Conservation (phyloP, 2,888 invertebrate species). For the Carterocephalus palaemon region DNA sequence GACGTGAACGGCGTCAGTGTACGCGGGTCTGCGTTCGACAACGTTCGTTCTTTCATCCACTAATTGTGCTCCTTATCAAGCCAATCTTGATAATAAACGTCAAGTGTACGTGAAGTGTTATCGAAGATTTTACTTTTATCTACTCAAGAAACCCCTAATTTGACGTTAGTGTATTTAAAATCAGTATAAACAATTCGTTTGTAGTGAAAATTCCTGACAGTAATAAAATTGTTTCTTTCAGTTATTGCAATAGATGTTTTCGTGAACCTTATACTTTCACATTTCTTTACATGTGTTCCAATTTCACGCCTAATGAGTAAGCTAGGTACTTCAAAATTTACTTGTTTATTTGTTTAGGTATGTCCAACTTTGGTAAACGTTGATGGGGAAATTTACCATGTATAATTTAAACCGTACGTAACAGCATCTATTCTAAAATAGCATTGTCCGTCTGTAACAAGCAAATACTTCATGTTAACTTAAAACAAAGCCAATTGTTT, state of each 20-base stretch:
- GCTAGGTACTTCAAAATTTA: constrained; percentile 33
- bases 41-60: constrained; percentile 26
- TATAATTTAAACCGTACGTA: constrained; percentile 11
- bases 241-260: constrained; percentile 2
- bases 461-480: not conserved
- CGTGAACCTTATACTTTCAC: not conserved
- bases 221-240: constrained; percentile 28
- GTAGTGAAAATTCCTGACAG: constrained; percentile 36
- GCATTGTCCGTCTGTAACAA: not conserved
- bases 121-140: constrained; percentile 2
- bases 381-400: constrained; percentile 7
- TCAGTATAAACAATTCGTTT: constrained; percentile 4
- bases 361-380: constrained; percentile 12
- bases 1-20: constrained; percentile 54
- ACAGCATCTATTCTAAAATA: not conserved
- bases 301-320: constrained; percentile 1
- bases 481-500: constrained; percentile 14
- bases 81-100: constrained; percentile 41
- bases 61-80: constrained; percentile 40
- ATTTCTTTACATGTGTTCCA: not conserved
- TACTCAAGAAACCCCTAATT: too few species aligned
- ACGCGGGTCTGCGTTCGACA: constrained; percentile 43
- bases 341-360: constrained; percentile 32
- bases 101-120: constrained; percentile 22
- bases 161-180: too few species aligned